These are phyloP conservation scores for Liopterus haemorrhoidalis DNA, from an alignment of 2,888 invertebrate species.

Conservation along the genomic window DNA sequence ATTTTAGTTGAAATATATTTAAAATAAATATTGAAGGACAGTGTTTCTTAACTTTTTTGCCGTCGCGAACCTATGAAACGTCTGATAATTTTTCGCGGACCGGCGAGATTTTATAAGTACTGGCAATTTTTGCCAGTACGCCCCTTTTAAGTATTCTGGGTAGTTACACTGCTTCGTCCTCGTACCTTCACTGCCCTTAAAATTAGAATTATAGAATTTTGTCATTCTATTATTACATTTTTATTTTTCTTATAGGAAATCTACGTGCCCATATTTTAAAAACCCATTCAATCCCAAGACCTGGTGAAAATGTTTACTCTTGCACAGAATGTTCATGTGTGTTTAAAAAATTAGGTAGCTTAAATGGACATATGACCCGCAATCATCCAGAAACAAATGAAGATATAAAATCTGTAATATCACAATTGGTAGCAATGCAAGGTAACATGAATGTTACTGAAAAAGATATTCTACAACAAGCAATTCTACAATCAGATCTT, in stretches of 20 bases:
- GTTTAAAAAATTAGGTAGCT: slow-evolving; percentile 59
- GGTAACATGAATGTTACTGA: slow-evolving; percentile 23
- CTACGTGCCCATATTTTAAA: slow-evolving; percentile 54
- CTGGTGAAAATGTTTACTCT: slow-evolving; percentile 50
- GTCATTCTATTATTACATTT: too few relatives aligned
- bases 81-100: too few relatives aligned
- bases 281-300: slow-evolving; percentile 56
- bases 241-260: slow-evolving; percentile 45
- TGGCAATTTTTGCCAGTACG: too few relatives aligned
- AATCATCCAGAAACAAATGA: slow-evolving; percentile 45
- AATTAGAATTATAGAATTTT: too few relatives aligned
- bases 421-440: slow-evolving; percentile 38
- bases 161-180: too few relatives aligned
- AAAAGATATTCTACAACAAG: slow-evolving; percentile 19
- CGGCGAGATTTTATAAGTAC: too few relatives aligned
- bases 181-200: too few relatives aligned
- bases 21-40: too few relatives aligned
- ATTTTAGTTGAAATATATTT: too few relatives aligned
- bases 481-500: slow-evolving; percentile 13
- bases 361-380: slow-evolving; percentile 63
- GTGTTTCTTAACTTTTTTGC: too few relatives aligned
- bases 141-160: too few relatives aligned
- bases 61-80: too few relatives aligned
- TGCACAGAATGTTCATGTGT: slow-evolving; percentile 63
- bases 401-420: slow-evolving; percentile 34